Base-by-base conservation (phyloP, 2,113 vertebrate species). In the Rhinoptilus africanus region DNA sequence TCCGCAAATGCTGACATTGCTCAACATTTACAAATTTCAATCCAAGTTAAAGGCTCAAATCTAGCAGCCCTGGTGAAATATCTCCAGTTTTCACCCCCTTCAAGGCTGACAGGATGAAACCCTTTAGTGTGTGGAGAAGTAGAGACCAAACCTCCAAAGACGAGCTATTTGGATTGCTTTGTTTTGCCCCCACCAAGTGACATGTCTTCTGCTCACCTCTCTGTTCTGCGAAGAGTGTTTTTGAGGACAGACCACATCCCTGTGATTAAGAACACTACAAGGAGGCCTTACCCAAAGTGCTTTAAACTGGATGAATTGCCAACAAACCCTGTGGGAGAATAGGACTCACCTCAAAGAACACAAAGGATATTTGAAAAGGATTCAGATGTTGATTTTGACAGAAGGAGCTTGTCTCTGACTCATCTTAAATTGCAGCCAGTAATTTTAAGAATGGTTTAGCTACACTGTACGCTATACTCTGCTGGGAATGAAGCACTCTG, bases 91-190 rank as follows among this genome's bases (percentile, higher is more conserved):
- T 57, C 30, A 35, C 9, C 3, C 4, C 5, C 7, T 72, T 73
- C 15, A 35, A n/a, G 27, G 30, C 0, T n/a, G 39, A 23, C 5
- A 41, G 2, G 7, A 7, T 6, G 9, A 89, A 14, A 28, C 30
- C 30, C 4, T 66, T 24, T 39, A 32, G 10, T 37, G 2, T 1
- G 0, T 2, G 13, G n/a, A 68, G 27, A 72, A 60, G 9, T 0
- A 88, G 41, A 83, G 37, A 67, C 22, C 35, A 47, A 43, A 77
- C 21, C 10, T 74, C n/a, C 34, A 22, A 72, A 68, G 23, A 71
- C 6, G 50, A 84, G 8, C 13, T 80, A 7, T 21, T 17, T 32
- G 21, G 10, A 47, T 4, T 10, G 28, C 8, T 54, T 62, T 59
- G 6, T 48, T 57, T 73, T 45, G 23, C 11, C 43, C 10, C 35